Conservation (phyloP, 2,888 invertebrate species). For the Caenorhabditis uteleia region DNA sequence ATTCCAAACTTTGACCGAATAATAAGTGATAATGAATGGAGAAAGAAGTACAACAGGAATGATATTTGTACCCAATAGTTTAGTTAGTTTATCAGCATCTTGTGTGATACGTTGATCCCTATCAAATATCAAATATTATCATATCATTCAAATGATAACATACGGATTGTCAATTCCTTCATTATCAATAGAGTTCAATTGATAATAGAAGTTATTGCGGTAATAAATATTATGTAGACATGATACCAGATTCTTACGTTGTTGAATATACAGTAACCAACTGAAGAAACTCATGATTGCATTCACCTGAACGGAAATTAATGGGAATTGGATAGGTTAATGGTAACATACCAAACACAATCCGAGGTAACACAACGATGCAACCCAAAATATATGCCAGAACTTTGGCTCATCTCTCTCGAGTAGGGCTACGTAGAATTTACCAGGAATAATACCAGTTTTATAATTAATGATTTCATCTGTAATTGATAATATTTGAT, state of each 20-base stretch:
- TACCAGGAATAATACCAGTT: slow-evolving; percentile 74
- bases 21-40: slow-evolving; percentile 74
- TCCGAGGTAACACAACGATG: slow-evolving; percentile 67
- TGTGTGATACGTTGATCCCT: slow-evolving; percentile 74
- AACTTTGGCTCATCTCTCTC: slow-evolving; percentile 72
- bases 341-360: slow-evolving; percentile 45
- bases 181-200: slow-evolving; percentile 71
- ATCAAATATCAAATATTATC: neutral
- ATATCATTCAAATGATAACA: slow-evolving; percentile 40
- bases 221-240: slow-evolving; percentile 73
- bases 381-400: slow-evolving; percentile 68
- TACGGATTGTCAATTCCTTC: slow-evolving; percentile 74
- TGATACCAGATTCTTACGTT: slow-evolving; percentile 71
- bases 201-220: slow-evolving; percentile 72
- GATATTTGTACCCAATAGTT: slow-evolving; percentile 68
- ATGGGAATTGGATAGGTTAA: neutral
- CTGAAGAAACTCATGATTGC: slow-evolving; percentile 71
- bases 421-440: slow-evolving; percentile 73
- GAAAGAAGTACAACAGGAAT: slow-evolving; percentile 64
- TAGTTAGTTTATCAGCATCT: slow-evolving; percentile 73
- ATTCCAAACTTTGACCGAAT: slow-evolving; percentile 72
- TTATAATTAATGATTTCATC: slow-evolving; percentile 74
- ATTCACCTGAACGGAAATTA: slow-evolving; percentile 70
- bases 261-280: slow-evolving; percentile 72
- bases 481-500: slow-evolving; percentile 55